Conservation (phyloP, 2,888 invertebrate species). For the Agonopterix heracliana region DNA sequence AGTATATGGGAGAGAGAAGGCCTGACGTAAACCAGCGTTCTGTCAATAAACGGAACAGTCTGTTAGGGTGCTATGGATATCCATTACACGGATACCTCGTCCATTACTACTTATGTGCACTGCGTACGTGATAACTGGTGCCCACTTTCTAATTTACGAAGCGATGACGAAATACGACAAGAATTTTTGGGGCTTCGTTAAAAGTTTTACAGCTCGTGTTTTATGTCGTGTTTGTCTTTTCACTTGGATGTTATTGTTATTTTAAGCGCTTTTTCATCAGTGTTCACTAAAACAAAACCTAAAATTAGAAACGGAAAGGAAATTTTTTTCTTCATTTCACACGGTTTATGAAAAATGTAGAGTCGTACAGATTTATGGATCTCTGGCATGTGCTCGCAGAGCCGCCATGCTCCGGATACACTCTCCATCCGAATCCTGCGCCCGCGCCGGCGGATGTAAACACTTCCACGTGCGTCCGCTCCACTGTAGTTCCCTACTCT, state of each 20-base stretch:
- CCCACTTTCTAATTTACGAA: constrained; percentile 32
- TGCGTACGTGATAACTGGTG: constrained; percentile 43
- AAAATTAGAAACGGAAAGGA: too few species aligned
- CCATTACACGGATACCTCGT: constrained; percentile 38
- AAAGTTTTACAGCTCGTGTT: not conserved
- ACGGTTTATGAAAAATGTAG: too few species aligned
- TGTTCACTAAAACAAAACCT: too few species aligned
- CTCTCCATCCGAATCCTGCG: constrained; percentile 23
- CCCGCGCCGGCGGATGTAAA: constrained; percentile 54
- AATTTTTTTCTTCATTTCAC: too few species aligned
- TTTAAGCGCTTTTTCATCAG: too few species aligned
- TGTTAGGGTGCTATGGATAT: constrained; percentile 52
- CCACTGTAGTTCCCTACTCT: constrained; percentile 26
- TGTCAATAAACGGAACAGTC: constrained; percentile 55
- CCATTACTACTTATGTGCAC: constrained; percentile 24
- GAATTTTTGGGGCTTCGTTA: not conserved
- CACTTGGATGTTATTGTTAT: too few species aligned
- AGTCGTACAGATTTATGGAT: too few species aligned
- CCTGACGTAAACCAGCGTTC: constrained; percentile 40
- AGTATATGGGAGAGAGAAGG: constrained; percentile 41
- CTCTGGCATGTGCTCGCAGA: constrained; percentile 17
- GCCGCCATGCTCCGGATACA: constrained; percentile 31
- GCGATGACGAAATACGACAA: constrained; percentile 4
- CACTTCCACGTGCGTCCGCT: constrained; percentile 62
- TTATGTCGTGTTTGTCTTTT: not conserved